phyloP scores from a whole-genome alignment of 2,113 vertebrate genomes.

The Progne subis region DNA sequence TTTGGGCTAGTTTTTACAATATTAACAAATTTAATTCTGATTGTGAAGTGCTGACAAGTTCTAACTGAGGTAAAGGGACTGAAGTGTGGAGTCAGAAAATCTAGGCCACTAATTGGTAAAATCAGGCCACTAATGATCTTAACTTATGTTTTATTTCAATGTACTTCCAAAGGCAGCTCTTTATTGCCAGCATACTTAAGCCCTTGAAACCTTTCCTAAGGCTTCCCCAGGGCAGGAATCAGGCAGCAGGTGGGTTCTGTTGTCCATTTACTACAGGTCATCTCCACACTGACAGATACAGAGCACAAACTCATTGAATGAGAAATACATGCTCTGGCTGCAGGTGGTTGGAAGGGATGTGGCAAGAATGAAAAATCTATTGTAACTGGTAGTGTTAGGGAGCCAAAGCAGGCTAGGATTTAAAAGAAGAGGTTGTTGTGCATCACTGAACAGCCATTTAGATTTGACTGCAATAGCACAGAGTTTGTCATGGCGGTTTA shows the following conservation, averaged over 20 bases:
- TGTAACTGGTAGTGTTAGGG: neutral
- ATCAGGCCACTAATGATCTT: neutral
- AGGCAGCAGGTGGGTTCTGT: neutral
- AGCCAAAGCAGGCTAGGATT: conserved; percentile 11
- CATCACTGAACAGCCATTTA: conserved; percentile 46
- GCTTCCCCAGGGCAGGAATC: neutral
- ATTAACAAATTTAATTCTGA: neutral
- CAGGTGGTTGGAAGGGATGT: neutral
- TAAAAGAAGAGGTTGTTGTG: conserved; percentile 28
- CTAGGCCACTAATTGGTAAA: neutral
- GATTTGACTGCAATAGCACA: conserved; percentile 8
- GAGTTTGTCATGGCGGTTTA: conserved; percentile 62
- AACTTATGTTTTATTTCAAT: neutral
- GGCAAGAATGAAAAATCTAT: conserved; percentile 2
- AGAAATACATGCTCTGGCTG: neutral
- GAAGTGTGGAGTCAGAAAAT: neutral
- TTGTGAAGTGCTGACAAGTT: neutral
- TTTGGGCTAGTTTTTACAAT: neutral
- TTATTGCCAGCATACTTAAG: neutral
- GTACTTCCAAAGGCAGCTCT: neutral
- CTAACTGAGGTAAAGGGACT: neutral
- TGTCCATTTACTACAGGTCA: neutral
- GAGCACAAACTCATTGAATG: neutral
- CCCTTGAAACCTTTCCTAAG: neutral
- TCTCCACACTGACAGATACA: neutral